Conservation (phyloP, 2,113 vertebrate genomes). For the Stictonetta naevosa region DNA sequence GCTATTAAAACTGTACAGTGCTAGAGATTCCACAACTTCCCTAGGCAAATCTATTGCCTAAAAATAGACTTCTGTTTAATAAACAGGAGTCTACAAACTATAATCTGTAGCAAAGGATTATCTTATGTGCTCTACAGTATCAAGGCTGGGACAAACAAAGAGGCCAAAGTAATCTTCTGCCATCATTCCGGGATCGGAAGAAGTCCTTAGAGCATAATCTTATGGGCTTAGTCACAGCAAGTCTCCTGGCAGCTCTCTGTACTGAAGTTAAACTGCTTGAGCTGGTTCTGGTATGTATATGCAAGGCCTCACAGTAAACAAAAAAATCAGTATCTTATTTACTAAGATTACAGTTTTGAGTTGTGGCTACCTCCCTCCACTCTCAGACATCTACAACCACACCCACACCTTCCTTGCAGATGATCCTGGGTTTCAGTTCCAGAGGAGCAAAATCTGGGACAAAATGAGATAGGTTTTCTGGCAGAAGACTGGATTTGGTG, state of each 20-base stretch:
- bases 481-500: neutral
- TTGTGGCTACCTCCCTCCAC: conserved; percentile 35
- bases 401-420: neutral
- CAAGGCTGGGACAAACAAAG: neutral
- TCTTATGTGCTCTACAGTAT: neutral
- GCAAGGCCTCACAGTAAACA: neutral
- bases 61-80: conserved; percentile 48
- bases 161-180: conserved; percentile 2
- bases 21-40: conserved; percentile 18
- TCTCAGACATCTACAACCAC: conserved; percentile 11
- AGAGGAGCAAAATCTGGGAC: neutral
- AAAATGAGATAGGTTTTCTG: neutral
- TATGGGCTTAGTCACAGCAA: neutral
- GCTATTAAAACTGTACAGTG: conserved; percentile 14
- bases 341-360: conserved; percentile 23
- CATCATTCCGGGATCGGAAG: neutral
- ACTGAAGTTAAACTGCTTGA: neutral
- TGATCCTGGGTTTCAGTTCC: neutral
- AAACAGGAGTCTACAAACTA: conserved; percentile 28
- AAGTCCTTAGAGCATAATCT: neutral
- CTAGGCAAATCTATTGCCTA: conserved; percentile 17
- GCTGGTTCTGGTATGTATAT: neutral
- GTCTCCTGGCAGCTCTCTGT: neutral
- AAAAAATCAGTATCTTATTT: neutral
- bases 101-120: conserved; percentile 1